phyloP scores from a whole-genome alignment of 1,140 invertebrate genomes.

The Drosophila kikkawai region DNA sequence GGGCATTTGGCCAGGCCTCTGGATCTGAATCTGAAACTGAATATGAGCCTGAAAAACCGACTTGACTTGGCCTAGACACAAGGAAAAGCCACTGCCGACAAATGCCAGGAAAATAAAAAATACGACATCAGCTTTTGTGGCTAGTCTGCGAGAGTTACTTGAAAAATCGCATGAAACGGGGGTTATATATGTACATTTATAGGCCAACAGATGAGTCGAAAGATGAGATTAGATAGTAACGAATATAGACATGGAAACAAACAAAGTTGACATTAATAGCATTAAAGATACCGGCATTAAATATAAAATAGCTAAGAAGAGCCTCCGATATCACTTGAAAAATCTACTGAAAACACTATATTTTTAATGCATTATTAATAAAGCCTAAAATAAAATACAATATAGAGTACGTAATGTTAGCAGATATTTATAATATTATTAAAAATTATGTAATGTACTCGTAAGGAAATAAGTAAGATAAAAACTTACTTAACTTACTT shows the following conservation, averaged over 20 bases:
- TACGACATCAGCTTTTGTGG: constrained; percentile 6
- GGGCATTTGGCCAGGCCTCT: constrained; percentile 46
- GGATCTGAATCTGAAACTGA: constrained; percentile 14
- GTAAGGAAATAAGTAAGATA: background rate
- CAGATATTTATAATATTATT: no score
- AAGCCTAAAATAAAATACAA: no score
- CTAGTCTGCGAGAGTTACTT: constrained; percentile 21
- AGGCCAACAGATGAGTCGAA: background rate
- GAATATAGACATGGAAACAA: constrained; percentile 2
- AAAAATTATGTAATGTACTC: background rate
- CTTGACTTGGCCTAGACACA: constrained; percentile 51
- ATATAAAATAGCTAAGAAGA: background rate
- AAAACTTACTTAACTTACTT: background rate
- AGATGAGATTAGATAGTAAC: constrained; percentile 7
- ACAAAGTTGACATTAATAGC: constrained; percentile 5
- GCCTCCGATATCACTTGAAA: background rate
- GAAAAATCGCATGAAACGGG: background rate
- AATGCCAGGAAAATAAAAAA: constrained; percentile 35
- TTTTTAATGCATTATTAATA: no score
- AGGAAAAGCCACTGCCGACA: constrained; percentile 44
- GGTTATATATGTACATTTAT: background rate
- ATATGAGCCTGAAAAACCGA: constrained; percentile 23
- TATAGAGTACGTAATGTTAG: no score
- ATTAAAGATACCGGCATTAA: background rate
- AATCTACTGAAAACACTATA: background rate